Base-by-base conservation (phyloP, 1,140 invertebrate species). In the Acromyrmex echinatior region DNA sequence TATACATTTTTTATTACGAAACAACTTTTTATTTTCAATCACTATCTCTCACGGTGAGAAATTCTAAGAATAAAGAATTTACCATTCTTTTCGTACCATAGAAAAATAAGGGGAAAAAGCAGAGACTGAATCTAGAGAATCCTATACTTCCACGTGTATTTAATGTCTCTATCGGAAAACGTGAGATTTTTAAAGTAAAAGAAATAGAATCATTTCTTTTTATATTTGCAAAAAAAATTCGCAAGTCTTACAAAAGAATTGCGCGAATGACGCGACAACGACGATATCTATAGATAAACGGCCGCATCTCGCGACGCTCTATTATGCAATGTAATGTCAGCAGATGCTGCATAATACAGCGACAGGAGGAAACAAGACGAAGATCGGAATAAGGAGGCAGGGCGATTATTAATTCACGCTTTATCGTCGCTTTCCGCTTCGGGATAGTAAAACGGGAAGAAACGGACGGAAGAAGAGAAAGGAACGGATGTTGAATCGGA, bases 371-470 rank as follows among this genome's bases (percentile, higher is more conserved):
- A 84, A 76, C 80, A 84, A 62, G 58, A 84, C 14, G 70, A 49
- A 62, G 68, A 73, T 82, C 79, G 53, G 79, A 53, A 31, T 58
- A 73, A 60, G 58, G 35, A 71, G 65, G 51, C 14, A 49, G 10
- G 56, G 56, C 56, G 80, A 84, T 84, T 84, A 84, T 84, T 84
- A 84, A 84, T 84, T 84, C 80, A 84, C n/a, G 39, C 39, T 76
- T 84, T 84, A 84, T 76, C 70, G 80, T 84, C 70, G 68, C 80
- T 82, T 74, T 82, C 35, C 68, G 68, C 39, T 84, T 76, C 56
- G 80, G 39, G 25, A 82, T 49, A 21, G 56, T 76, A 35, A 63
- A 76, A 84, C 14, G 60, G 60, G 28, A 76, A 76, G 70, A 84
- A 74, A 62, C 39, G 3, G n/a, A 21, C n/a, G 5, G 53, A 70